Conservation (phyloP, 2,888 invertebrate genomes). For the Thera britannica region DNA sequence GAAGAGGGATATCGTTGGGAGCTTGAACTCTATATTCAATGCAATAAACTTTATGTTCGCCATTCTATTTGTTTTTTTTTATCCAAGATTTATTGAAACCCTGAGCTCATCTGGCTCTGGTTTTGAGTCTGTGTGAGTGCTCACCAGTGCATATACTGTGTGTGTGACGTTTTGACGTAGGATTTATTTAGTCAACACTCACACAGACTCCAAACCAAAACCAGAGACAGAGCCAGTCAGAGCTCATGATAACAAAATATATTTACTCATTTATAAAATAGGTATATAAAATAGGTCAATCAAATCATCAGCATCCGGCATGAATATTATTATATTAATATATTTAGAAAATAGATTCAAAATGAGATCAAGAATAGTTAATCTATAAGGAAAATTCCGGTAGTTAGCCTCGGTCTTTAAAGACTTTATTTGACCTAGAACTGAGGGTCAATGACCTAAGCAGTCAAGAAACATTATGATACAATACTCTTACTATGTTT, state of each 20-base stretch:
- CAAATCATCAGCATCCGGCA: not conserved
- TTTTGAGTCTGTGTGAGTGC: no score
- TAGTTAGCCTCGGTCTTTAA: not conserved
- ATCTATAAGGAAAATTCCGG: not conserved
- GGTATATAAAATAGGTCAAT: not conserved
- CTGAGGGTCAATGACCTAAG: conserved; percentile 1
- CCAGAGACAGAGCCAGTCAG: no score
- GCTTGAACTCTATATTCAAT: conserved; percentile 12
- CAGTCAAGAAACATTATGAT: not conserved
- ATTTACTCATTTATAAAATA: not conserved
- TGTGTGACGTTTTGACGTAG: no score
- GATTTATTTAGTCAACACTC: no score
- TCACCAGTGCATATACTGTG: no score
- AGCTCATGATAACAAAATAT: no score
- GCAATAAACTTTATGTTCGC: conserved; percentile 24
- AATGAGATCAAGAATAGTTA: not conserved
- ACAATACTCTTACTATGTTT: not conserved
- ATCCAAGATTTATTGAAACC: conserved; percentile 8
- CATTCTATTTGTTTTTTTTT: conserved; percentile 16
- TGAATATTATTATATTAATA: no score
- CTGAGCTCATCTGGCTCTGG: not conserved
- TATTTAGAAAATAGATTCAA: no score
- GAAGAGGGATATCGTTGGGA: conserved; percentile 12
- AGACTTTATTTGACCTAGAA: not conserved
- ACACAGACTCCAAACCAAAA: no score